phyloP scores from a whole-genome alignment of 1,140 invertebrate species.

The Heliconius nattereri region DNA sequence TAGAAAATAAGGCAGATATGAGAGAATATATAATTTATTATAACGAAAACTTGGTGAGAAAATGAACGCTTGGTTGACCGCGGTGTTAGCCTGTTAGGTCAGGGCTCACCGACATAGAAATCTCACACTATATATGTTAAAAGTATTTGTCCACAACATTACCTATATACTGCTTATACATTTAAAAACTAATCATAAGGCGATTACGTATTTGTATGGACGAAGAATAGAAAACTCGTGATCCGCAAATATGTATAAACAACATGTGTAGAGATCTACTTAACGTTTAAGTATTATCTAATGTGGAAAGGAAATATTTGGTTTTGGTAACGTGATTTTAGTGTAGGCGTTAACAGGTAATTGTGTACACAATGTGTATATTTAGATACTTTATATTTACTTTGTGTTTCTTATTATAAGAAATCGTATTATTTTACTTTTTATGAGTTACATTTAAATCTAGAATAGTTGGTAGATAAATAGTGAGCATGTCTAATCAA shows the following conservation, averaged over 20 bases:
- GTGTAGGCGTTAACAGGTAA: background rate
- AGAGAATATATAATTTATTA: no score
- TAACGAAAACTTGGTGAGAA: no score
- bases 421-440: background rate
- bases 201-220: constrained; percentile 20
- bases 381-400: background rate
- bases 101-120: constrained; percentile 23
- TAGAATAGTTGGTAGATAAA: background rate
- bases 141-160: background rate
- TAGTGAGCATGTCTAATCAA: no score
- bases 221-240: constrained; percentile 25
- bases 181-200: constrained; percentile 19
- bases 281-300: constrained; percentile 27
- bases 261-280: constrained; percentile 27
- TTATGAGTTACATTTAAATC: background rate
- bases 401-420: background rate
- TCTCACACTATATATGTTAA: constrained; percentile 11
- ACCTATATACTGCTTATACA: background rate
- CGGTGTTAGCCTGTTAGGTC: constrained; percentile 33
- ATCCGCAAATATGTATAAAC: constrained; percentile 20
- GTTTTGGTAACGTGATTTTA: constrained; percentile 26
- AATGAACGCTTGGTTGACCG: constrained; percentile 37
- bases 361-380: background rate
- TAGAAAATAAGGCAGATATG: no score
- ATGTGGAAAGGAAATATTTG: constrained; percentile 19